Base-by-base conservation (phyloP, 2,888 invertebrate species). In the Apamea monoglypha region DNA sequence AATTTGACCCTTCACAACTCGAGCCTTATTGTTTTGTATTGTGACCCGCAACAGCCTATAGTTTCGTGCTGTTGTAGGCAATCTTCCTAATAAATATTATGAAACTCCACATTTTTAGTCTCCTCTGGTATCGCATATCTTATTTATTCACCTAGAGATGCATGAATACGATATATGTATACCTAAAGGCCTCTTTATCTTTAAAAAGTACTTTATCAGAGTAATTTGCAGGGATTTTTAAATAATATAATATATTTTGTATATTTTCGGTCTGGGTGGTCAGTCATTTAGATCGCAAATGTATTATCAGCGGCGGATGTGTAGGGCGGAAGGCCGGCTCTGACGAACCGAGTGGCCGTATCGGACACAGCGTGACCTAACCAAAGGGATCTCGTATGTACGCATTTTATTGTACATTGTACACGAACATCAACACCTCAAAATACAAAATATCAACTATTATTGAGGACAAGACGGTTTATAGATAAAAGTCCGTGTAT, bases 231-330 rank as follows among this genome's bases (percentile, higher is more conserved):
- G 16, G 21, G 21, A 14, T 82, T 82, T 74, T 76, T 25, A 36
- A 53, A 76, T 36, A 36, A 72, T 50, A 14, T 56, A 56, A 74
- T 32, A 72, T 76, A 56, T 56, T 56, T 85, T 44, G 74, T 81
- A 78, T 50, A 59, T 67, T 83, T 82, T 89, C 75, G 74, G 82
- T 80, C 83, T 80, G 87, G 84, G 82, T 87, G 87, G 85, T 89
- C 83, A 85, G 85, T 89, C 84, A 89, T 84, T 85, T 86, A 91
- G 90, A 92, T 94, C 92, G 93, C 92, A 89, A 93, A 92, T 92
- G 92, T 91, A 85, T 95, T 96, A 95, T 96, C 96, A 91, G 83
- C 87, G 90, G 85, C 96, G 96, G 96, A 96, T 96, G 96, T 92
- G 92, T 88, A 90, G 94, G 92, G 91, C 96, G 95, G 95, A 95